phyloP scores from a whole-genome alignment of 2,888 invertebrate species.

The Parnassius apollo region DNA sequence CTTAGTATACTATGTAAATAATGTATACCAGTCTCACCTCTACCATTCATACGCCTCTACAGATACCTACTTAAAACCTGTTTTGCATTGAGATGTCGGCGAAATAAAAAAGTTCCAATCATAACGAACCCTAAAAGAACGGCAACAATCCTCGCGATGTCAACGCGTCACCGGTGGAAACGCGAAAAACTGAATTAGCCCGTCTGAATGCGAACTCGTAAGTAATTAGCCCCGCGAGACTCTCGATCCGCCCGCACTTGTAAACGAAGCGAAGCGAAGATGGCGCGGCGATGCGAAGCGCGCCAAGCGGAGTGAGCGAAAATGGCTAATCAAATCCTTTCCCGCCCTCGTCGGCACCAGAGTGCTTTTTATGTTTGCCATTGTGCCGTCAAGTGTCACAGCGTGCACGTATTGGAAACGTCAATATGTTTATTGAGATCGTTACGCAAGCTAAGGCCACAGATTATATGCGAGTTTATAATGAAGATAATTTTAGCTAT shows the following conservation, averaged over 20 bases:
- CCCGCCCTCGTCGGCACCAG: conserved; percentile 68
- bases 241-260: conserved; percentile 74
- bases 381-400: conserved; percentile 74
- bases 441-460: conserved; percentile 27
- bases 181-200: conserved; percentile 76
- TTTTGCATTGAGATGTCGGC: conserved; percentile 12
- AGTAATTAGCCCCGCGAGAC: conserved; percentile 80
- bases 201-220: conserved; percentile 76
- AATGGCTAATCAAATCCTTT: conserved; percentile 81
- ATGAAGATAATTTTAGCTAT: not conserved
- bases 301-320: conserved; percentile 63
- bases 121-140: conserved; percentile 32
- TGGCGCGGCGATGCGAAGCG: conserved; percentile 64
- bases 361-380: conserved; percentile 75
- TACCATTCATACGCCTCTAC: not conserved
- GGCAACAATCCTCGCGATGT: conserved; percentile 43
- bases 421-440: conserved; percentile 25
- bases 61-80: conserved; percentile 7
- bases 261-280: conserved; percentile 75
- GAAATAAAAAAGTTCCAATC: conserved; percentile 17
- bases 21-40: too few species aligned
- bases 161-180: conserved; percentile 62
- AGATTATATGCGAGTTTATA: conserved; percentile 1
- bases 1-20: too few species aligned
- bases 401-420: conserved; percentile 47